A percentile compares a stretch with the other conserved stretches of the same genome.
phyloP scores from a whole-genome alignment of 2,113 vertebrate species.

The Lophura nycthemera region DNA sequence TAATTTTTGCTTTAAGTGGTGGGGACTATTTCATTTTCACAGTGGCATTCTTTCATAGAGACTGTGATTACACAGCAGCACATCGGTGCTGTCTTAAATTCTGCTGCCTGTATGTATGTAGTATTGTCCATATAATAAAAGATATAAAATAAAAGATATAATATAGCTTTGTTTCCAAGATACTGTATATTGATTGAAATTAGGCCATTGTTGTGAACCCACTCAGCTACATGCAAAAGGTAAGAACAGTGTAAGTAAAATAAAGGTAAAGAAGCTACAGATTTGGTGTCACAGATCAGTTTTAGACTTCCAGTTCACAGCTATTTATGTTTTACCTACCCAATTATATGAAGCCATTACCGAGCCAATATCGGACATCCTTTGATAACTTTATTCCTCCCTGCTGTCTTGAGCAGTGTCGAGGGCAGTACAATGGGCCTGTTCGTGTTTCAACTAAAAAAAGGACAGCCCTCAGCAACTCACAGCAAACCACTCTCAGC shows the following conservation, averaged over 20 bases:
- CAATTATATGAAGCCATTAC: background rate
- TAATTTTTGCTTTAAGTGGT: background rate
- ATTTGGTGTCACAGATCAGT: background rate
- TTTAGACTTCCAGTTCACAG: background rate
- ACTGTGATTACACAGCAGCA: background rate
- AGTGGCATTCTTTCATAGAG: background rate
- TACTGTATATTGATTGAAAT: background rate
- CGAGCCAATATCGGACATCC: background rate
- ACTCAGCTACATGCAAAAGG: background rate
- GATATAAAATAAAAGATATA: too few species aligned
- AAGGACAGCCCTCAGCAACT: background rate
- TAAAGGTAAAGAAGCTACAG: background rate
- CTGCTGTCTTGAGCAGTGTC: background rate
- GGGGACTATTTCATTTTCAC: background rate
- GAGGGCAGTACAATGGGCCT: background rate
- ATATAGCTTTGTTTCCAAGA: background rate
- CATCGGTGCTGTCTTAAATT: background rate
- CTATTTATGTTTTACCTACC: background rate
- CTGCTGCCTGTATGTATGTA: background rate
- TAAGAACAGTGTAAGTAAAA: background rate
- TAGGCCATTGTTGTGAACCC: background rate
- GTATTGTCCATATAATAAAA: background rate
- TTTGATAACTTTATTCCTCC: background rate
- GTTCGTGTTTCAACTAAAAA: background rate
- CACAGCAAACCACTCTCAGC: constrained; percentile 18